Conservation (phyloP, 2,797 vertebrate genomes). For the Rhabdophis nuchalis region DNA sequence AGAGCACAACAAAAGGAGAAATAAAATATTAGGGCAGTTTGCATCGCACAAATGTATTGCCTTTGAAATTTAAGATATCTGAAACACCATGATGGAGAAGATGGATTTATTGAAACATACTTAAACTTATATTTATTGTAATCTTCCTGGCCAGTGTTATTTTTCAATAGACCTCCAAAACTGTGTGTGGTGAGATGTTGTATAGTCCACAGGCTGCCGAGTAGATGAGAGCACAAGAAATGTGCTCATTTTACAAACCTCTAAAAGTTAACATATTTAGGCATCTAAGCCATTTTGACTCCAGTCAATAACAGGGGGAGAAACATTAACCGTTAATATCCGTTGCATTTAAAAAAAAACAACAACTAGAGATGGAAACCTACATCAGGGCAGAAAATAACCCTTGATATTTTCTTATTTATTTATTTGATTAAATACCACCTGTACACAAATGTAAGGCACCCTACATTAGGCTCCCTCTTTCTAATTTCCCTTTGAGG, state of each 20-base stretch:
- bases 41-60: neutral
- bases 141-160: neutral
- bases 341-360: neutral
- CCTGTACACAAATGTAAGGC: neutral
- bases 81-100: neutral
- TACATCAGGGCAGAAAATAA: neutral
- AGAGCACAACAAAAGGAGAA: neutral
- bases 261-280: neutral
- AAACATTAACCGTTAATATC: neutral
- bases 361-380: neutral
- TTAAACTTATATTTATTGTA: neutral
- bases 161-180: neutral
- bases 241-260: neutral
- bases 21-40: neutral
- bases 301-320: neutral
- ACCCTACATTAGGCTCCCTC: neutral
- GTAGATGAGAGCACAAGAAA: neutral
- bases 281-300: neutral
- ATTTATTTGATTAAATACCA: neutral
- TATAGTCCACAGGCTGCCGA: neutral
- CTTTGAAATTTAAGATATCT: neutral
- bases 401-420: neutral
- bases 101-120: neutral
- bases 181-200: neutral
- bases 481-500: neutral